Evolutionary conservation across 2,113 vertebrate genomes (phyloP), one percentile per base, ranked within the genome.

Genomic region (Pao palembangensis): DNA sequence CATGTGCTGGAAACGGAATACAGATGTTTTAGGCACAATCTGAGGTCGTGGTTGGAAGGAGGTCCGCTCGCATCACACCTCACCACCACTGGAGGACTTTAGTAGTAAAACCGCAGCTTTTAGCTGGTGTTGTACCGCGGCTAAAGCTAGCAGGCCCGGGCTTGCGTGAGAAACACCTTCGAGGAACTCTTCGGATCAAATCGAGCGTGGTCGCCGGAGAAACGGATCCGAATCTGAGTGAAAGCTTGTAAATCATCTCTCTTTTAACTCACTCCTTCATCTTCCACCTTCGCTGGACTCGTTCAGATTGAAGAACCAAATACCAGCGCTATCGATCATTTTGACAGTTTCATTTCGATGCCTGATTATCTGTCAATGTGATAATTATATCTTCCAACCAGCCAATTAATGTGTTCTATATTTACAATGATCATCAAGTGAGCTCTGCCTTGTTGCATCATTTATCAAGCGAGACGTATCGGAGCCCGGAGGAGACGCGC

Each of bases 381-480:
- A 85, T 90, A 88, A 91, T 91, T 83, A 85, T 81, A 88, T 90
- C 87, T 88, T 88, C 77, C 89, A 87, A 85, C 87, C 87, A 82
- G 83, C 87, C 88, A 87, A 84, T 90, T 89, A 87, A 89, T 88
- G 83, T 81, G 78, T 82, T 90, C 89, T 88, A 87, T 87, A 91
- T 91, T 90, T 90, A 90, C 90, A 87, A 84, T 85, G 74, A 84
- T 87, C 85, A 85, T 89, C 82, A 79, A 75, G 81, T 74, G 55
- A 73, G 75, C 67, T 52, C 74, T 61, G 43, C 60, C 28, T 62
- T 78, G 78, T 73, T 67, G 65, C 56, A 18, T 71, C 79, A 56
- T 88, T 71, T 69, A 78, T 87, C 82, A 81, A 52, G 68, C 71
- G 46, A 76, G 81, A 83, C 67, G 67, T 83, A 84, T 87, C 79